phyloP scores from a whole-genome alignment of 2,888 invertebrate genomes.

The Drosophila picticornis region DNA sequence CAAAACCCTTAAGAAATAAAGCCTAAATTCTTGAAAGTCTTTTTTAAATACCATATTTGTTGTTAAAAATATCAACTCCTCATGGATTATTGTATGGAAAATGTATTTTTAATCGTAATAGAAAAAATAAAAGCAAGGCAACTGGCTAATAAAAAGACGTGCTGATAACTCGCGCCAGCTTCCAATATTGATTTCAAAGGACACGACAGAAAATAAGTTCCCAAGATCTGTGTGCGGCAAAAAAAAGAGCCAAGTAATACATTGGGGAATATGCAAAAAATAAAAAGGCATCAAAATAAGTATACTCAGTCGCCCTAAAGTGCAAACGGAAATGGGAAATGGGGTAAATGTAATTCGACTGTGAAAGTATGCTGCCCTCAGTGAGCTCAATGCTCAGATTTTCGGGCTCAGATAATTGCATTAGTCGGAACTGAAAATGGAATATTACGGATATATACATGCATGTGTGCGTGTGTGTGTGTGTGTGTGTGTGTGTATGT shows the following conservation, averaged over 20 bases:
- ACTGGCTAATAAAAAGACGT: conserved; percentile 5
- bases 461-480: not conserved
- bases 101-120: conserved; percentile 9
- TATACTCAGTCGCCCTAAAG: conserved; percentile 50
- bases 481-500: not conserved
- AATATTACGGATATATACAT: conserved; percentile 41
- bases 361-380: conserved; percentile 59
- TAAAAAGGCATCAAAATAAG: conserved; percentile 14
- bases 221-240: conserved; percentile 28
- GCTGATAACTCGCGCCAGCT: conserved; percentile 3
- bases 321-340: conserved; percentile 71
- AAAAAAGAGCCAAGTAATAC: conserved; percentile 48
- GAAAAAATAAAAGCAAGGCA: conserved; percentile 8
- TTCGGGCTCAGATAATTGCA: conserved; percentile 74
- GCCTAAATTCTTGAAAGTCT: not conserved
- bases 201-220: conserved; percentile 49
- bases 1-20: not conserved
- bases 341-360: conserved; percentile 51
- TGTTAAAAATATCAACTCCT: not conserved
- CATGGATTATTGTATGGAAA: not conserved
- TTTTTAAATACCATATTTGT: not conserved
- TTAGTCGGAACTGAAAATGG: conserved; percentile 70
- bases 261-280: conserved; percentile 74
- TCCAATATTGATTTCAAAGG: conserved; percentile 55
- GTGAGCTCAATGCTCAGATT: conserved; percentile 52